These are phyloP conservation scores for Rhagium mordax DNA, from an alignment of 2,888 invertebrate genomes.

Conservation along the genomic window DNA sequence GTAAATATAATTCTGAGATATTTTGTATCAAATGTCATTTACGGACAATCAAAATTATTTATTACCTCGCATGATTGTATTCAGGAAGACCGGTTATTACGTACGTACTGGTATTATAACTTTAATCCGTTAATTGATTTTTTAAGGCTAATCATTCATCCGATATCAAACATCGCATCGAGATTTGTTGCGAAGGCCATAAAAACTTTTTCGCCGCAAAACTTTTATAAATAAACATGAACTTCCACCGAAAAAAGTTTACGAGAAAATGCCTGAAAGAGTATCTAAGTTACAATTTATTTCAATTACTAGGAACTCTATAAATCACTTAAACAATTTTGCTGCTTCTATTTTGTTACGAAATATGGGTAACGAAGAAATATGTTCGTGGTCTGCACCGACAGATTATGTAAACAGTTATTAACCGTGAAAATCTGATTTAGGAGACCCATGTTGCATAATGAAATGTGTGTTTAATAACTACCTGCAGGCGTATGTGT, in stretches of 20 bases:
- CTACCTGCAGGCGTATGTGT: constrained; percentile 10
- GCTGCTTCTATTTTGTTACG: constrained; percentile 50
- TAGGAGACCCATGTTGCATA: constrained; percentile 24
- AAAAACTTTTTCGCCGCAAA: constrained; percentile 28
- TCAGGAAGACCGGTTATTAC: constrained; percentile 36
- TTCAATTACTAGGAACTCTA: constrained; percentile 53
- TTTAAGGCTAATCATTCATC: not conserved
- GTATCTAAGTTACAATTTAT: constrained; percentile 51
- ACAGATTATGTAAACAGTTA: constrained; percentile 30
- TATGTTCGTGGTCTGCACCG: constrained; percentile 38
- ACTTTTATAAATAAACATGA: constrained; percentile 52
- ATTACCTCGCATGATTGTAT: constrained; percentile 34
- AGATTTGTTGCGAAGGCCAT: constrained; percentile 19
- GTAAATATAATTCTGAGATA: constrained; percentile 49
- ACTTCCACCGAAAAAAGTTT: constrained; percentile 50
- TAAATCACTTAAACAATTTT: constrained; percentile 55
- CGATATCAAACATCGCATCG: constrained; percentile 2
- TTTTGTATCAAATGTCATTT: constrained; percentile 50
- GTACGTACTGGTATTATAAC: constrained; percentile 4
- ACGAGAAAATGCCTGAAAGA: constrained; percentile 46
- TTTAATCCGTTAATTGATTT: not conserved
- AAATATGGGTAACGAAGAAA: constrained; percentile 53
- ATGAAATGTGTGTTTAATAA: constrained; percentile 30
- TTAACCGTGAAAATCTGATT: constrained; percentile 28
- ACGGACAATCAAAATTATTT: constrained; percentile 48